These are phyloP conservation scores for Acheta domesticus DNA, from an alignment of 2,888 invertebrate species.

Conservation along the genomic window DNA sequence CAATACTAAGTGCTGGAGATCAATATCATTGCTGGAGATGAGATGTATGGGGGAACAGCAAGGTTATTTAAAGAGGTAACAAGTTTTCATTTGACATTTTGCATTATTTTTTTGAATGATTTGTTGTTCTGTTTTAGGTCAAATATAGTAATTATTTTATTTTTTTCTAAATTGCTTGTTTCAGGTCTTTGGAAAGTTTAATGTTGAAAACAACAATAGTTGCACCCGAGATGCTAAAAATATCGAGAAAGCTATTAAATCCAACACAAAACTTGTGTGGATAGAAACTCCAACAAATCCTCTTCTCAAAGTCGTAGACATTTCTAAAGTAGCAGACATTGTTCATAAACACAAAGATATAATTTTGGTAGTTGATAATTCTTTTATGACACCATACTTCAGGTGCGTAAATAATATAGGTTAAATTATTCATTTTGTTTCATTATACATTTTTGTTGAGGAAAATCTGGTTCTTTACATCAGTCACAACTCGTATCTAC, in stretches of 20 bases:
- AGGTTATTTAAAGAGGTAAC: slow-evolving; percentile 53
- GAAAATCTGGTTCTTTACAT: no score
- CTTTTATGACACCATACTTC: slow-evolving; percentile 86
- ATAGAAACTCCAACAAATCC: slow-evolving; percentile 97
- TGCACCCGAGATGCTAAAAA: slow-evolving; percentile 64
- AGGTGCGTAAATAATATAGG: slow-evolving; percentile 48
- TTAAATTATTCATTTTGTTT: not conserved
- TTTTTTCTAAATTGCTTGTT: not conserved
- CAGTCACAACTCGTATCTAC: no score
- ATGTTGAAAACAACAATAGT: slow-evolving; percentile 72
- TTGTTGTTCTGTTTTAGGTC: slow-evolving; percentile 30
- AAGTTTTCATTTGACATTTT: slow-evolving; percentile 34
- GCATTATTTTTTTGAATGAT: no score
- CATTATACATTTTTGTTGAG: no score
- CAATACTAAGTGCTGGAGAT: slow-evolving; percentile 77
- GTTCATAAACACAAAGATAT: slow-evolving; percentile 57
- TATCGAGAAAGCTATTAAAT: slow-evolving; percentile 56
- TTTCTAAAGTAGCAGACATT: slow-evolving; percentile 64
- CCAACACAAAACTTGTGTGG: slow-evolving; percentile 64
- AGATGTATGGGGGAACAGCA: slow-evolving; percentile 93
- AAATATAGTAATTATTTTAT: no score
- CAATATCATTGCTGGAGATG: slow-evolving; percentile 87
- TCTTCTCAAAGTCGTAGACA: slow-evolving; percentile 82
- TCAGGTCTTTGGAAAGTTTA: slow-evolving; percentile 60
- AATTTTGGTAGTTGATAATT: slow-evolving; percentile 85